These are phyloP conservation scores for Adelges cooleyi DNA, from an alignment of 1,140 invertebrate genomes.

Conservation along the genomic window DNA sequence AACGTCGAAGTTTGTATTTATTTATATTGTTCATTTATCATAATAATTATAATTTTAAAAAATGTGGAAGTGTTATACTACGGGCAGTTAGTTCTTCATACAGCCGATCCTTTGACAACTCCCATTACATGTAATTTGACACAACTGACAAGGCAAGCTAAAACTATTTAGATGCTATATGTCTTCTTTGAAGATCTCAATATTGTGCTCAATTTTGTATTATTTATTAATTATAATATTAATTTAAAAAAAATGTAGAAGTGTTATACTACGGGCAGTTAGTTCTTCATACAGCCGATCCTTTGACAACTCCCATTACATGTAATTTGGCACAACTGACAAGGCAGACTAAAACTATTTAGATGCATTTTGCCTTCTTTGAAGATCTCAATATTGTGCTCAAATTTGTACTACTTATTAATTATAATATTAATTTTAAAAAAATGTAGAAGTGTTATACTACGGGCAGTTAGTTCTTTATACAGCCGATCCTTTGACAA, in stretches of 20 bases:
- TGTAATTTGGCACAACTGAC: slow-evolving; percentile 14
- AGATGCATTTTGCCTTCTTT: slow-evolving; percentile 12
- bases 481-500: slow-evolving; percentile 26
- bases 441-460: slow-evolving; percentile 24
- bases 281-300: slow-evolving; percentile 18
- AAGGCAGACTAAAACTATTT: slow-evolving; percentile 7
- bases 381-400: slow-evolving; percentile 13
- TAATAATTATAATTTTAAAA: neutral
- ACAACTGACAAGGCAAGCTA: slow-evolving; percentile 12
- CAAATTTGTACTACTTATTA: too few species aligned
- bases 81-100: slow-evolving; percentile 17
- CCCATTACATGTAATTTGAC: slow-evolving; percentile 1
- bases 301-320: slow-evolving; percentile 14
- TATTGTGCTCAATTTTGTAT: too few species aligned
- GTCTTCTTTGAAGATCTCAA: slow-evolving; percentile 20
- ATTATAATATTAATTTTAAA: neutral
- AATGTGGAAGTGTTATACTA: slow-evolving; percentile 27
- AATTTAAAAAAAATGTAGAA: neutral
- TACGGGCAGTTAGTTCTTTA: slow-evolving; percentile 23
- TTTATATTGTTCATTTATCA: too few species aligned
- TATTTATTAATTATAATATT: too few species aligned
- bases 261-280: slow-evolving; percentile 27
- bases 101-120: slow-evolving; percentile 25
- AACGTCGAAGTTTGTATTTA: too few species aligned
- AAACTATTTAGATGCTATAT: slow-evolving; percentile 6